Base-by-base conservation (phyloP, 2,888 invertebrate species). In the Fissipunctia ypsillon region DNA sequence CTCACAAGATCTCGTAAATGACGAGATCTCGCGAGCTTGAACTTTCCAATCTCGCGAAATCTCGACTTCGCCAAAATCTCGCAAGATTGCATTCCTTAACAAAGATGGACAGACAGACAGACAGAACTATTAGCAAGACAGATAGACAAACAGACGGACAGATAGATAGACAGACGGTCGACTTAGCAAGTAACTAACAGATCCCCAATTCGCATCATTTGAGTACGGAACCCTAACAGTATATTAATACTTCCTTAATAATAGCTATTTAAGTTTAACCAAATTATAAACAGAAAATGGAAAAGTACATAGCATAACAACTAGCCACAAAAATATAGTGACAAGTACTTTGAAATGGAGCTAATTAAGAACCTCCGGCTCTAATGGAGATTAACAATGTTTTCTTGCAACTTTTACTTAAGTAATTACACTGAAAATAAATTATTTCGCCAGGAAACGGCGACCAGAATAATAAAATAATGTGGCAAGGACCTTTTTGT, bases 371-470 rank as follows among this genome's bases (percentile, higher is more conserved):
- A 52, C 48, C 16, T 19, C 38, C 10, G 31, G 2, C 4, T 38
- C 14, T 74, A 79, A 69, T 79, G 56, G 38, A 80, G 74, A 78
- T 73, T 61, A 74, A 74, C 50, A 69, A 54, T 54, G 56, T 66
- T 79, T 65, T 25, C 54, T 31, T 61, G 57, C 60, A 65, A 50
- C 28, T 69, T 59, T 56, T 10, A 28, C 31, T 9, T 66, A 43
- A 73, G 73, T 79, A 79, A 73, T 79, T 79, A 65, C 60, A 65
- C 28, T 45, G 48, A 73, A 69, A 73, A 73, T 43, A 65, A 54
- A 54, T 69, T 73, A 54, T 60, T 52, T 60, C 2, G 16, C 16
- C 22, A 12, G 14, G 35, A 41, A 76, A 56, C 25, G 35, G 59
- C n/a, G 63, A 31, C 61, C 7, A 0, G 48, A 73, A 64, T 78